Conservation (phyloP, 2,888 invertebrate genomes). For the Scaptomyza reducta region DNA sequence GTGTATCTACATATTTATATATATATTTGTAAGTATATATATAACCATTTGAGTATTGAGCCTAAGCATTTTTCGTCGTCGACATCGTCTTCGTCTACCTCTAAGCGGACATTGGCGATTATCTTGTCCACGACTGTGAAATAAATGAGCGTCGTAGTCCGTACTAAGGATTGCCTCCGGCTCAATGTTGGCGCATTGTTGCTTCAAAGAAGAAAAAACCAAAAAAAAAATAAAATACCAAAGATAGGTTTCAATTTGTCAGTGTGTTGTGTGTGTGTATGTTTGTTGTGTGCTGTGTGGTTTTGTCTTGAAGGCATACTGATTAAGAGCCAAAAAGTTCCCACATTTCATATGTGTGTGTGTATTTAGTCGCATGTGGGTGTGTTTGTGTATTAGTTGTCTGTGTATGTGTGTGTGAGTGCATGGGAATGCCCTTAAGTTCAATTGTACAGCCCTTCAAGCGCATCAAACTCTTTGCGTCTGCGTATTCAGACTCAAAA, state of each 20-base stretch:
- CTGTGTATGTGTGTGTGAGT: slow-evolving; percentile 37
- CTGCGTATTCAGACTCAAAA: slow-evolving; percentile 23
- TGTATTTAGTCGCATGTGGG: slow-evolving; percentile 40
- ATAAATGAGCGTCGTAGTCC: slow-evolving; percentile 78
- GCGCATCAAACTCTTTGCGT: slow-evolving; percentile 54
- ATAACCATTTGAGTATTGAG: slow-evolving; percentile 44
- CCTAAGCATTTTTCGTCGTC: slow-evolving; percentile 46
- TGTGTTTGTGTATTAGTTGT: slow-evolving; percentile 28
- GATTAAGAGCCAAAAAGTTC: slow-evolving; percentile 68
- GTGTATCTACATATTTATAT: slow-evolving; percentile 1
- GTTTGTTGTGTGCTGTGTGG: slow-evolving; percentile 58
- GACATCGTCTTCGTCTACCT: slow-evolving; percentile 55
- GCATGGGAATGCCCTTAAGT: slow-evolving; percentile 62
- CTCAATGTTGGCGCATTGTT: slow-evolving; percentile 73
- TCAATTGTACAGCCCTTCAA: slow-evolving; percentile 52
- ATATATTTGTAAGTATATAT: slow-evolving; percentile 7
- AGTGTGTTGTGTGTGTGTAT: slow-evolving; percentile 46
- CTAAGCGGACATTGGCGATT: slow-evolving; percentile 80
- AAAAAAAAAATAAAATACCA: slow-evolving; percentile 65
- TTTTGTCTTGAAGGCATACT: slow-evolving; percentile 60
- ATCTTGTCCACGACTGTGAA: slow-evolving; percentile 80
- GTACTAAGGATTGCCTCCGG: slow-evolving; percentile 69
- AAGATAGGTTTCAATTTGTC: slow-evolving; percentile 70
- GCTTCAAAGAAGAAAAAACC: slow-evolving; percentile 67
- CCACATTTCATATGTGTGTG: slow-evolving; percentile 58